Conservation (phyloP, 2,797 vertebrate species). For the Orestias chungarensis region DNA sequence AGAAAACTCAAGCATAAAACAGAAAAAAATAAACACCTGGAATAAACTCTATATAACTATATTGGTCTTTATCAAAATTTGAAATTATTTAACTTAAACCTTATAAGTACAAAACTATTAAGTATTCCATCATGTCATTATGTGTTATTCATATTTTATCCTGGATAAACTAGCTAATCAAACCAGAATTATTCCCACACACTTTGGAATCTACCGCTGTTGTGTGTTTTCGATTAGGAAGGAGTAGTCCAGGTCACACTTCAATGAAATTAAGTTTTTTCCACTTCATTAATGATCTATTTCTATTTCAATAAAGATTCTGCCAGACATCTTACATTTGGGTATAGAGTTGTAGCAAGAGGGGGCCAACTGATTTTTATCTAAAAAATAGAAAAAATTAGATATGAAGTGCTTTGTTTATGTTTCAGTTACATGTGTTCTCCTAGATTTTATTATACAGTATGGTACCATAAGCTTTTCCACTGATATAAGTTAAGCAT, state of each 20-base stretch:
- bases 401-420: not conserved
- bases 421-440: not conserved
- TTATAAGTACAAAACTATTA: not conserved
- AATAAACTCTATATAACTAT: not conserved
- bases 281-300: not conserved
- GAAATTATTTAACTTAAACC: no score
- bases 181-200: not conserved
- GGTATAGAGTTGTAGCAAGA: not conserved
- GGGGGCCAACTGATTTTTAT: not conserved
- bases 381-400: not conserved
- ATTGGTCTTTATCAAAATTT: not conserved
- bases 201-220: not conserved
- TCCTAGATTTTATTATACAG: not conserved
- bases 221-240: not conserved
- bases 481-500: not conserved
- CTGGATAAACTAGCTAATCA: not conserved
- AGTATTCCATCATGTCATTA: not conserved
- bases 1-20: not conserved
- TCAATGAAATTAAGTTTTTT: not conserved
- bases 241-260: not conserved
- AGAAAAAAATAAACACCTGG: not conserved
- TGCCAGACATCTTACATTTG: not conserved
- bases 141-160: no score
- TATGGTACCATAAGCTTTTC: not conserved
- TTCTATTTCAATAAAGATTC: not conserved